These are phyloP conservation scores for Saguinus oedipus DNA, from an alignment of 2,797 vertebrate genomes.

Conservation along the genomic window DNA sequence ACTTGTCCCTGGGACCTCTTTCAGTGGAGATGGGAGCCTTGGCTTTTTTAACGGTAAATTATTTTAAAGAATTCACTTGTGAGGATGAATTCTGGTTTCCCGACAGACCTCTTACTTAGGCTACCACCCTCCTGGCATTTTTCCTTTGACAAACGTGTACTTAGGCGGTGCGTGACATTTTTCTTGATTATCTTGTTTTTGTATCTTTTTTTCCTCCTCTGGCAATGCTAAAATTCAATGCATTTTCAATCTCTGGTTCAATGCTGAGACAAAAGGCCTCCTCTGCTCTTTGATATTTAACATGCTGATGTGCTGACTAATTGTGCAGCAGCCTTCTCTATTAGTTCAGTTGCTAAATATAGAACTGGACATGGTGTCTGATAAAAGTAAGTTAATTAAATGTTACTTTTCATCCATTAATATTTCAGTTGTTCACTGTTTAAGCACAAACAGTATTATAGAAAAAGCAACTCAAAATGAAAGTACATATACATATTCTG, in stretches of 20 bases:
- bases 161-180: conserved; percentile 52
- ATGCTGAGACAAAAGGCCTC: conserved; percentile 69
- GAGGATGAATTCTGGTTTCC: conserved; percentile 46
- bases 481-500: neutral
- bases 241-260: conserved; percentile 64
- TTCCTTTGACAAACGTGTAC: conserved; percentile 41
- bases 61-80: conserved; percentile 39
- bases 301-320: conserved; percentile 72
- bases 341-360: conserved; percentile 73
- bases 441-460: conserved; percentile 17
- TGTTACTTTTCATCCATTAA: conserved; percentile 60
- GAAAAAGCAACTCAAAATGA: conserved; percentile 48
- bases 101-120: conserved; percentile 1
- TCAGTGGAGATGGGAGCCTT: neutral
- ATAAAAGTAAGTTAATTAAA: conserved; percentile 72
- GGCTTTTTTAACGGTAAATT: conserved; percentile 40
- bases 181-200: conserved; percentile 58
- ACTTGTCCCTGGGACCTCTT: conserved; percentile 1
- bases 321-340: conserved; percentile 49
- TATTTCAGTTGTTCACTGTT: conserved; percentile 58
- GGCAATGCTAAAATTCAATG: conserved; percentile 71
- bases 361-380: conserved; percentile 56
- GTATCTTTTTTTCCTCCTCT: conserved; percentile 58
- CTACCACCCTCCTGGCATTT: neutral
- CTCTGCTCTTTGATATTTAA: conserved; percentile 68